Conservation (phyloP, 2,113 vertebrate genomes). For the Charina bottae region DNA sequence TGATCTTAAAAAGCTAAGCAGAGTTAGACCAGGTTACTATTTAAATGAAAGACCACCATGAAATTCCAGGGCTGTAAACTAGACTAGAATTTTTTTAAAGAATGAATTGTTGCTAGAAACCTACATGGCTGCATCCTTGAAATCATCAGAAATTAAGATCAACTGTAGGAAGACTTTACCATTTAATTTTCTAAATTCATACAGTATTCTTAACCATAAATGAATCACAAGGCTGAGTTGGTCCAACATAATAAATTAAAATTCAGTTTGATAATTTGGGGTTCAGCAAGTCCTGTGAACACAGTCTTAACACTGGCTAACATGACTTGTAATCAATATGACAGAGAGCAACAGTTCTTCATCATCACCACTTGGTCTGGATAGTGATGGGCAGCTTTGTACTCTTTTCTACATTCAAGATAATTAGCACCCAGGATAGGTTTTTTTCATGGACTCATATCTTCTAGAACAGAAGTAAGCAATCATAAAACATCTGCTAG, state of each 20-base stretch:
- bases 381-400: background rate
- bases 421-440: background rate
- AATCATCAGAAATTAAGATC: background rate
- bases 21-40: background rate
- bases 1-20: background rate
- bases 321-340: background rate
- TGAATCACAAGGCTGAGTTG: background rate
- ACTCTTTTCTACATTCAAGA: background rate
- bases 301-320: background rate
- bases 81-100: background rate
- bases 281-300: background rate
- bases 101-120: background rate
- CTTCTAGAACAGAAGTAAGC: background rate
- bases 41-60: background rate
- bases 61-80: background rate
- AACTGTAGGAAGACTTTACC: background rate
- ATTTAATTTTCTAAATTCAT: background rate
- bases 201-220: background rate
- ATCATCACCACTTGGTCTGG: background rate
- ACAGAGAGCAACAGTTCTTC: background rate
- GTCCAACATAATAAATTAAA: background rate
- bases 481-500: too few species aligned
- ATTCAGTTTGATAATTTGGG: background rate
- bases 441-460: background rate
- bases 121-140: background rate